phyloP scores from a whole-genome alignment of 2,888 invertebrate genomes.

The Rhamphomyia laevipes region DNA sequence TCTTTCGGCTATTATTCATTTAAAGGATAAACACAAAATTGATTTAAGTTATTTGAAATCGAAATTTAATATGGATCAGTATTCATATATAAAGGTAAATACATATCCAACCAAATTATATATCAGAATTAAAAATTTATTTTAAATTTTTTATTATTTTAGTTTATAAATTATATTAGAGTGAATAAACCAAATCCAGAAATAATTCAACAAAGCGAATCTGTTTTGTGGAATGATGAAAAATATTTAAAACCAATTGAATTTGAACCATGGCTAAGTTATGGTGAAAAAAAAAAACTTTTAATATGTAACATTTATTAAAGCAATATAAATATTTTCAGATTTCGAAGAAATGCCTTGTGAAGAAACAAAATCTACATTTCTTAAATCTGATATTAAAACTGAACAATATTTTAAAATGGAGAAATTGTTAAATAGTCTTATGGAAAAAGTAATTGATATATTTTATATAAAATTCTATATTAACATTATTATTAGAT shows the following conservation, averaged over 20 bases:
- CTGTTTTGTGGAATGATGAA: constrained; percentile 60
- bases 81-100: constrained; percentile 58
- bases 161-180: constrained; percentile 67
- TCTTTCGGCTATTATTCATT: constrained; percentile 54
- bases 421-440: constrained; percentile 16
- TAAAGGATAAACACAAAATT: constrained; percentile 52
- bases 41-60: constrained; percentile 50
- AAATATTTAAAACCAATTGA: constrained; percentile 64
- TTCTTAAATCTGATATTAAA: not conserved
- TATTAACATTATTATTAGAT: not conserved
- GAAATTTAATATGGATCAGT: constrained; percentile 67
- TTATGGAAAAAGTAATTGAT: constrained; percentile 15
- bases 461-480: too few relatives aligned
- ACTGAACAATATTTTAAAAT: not conserved
- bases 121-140: not conserved
- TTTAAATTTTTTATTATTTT: constrained; percentile 15
- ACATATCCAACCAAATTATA: constrained; percentile 1
- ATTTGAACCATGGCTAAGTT: constrained; percentile 72
- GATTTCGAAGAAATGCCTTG: constrained; percentile 40
- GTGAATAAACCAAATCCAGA: constrained; percentile 45
- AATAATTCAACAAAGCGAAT: constrained; percentile 41
- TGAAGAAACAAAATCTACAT: constrained; percentile 10
- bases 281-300: constrained; percentile 43
- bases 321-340: constrained; percentile 21
- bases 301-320: not conserved